Percentiles rank a stretch among this genome's conserved stretches.
Conservation (phyloP, 1,140 invertebrate species). For the Holotrichia oblita region DNA sequence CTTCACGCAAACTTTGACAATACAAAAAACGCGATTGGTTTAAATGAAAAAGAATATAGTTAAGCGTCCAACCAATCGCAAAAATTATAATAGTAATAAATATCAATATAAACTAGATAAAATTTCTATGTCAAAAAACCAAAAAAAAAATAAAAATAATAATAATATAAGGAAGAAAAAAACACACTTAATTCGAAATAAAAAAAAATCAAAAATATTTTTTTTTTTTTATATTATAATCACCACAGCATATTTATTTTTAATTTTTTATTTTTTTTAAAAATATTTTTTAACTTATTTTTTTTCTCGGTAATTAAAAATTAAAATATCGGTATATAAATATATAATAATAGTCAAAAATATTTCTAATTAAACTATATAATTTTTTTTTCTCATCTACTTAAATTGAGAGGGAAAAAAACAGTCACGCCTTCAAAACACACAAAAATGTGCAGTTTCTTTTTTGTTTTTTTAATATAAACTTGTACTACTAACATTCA, state of each 20-base stretch:
- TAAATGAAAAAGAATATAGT: conserved; percentile 61
- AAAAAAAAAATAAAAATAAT: too few relatives aligned
- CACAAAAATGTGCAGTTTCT: conserved; percentile 56
- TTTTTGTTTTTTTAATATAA: conserved; percentile 44
- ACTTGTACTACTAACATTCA: conserved; percentile 62
- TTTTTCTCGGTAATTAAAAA: conserved; percentile 41
- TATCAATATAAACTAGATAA: conserved; percentile 11
- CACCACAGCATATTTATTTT: background rate
- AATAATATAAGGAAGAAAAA: conserved; percentile 8
- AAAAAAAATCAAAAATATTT: conserved; percentile 53
- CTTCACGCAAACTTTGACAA: conserved; percentile 32
- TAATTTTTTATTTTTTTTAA: background rate
- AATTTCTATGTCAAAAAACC: conserved; percentile 53
- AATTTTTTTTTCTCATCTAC: background rate
- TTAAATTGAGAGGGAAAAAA: conserved; percentile 44
- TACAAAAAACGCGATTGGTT: conserved; percentile 39
- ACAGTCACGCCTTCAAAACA: conserved; percentile 60
- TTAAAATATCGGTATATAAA: conserved; percentile 58
- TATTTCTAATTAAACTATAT: conserved; percentile 57
- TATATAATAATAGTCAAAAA: conserved; percentile 55
- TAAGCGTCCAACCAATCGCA: conserved; percentile 60
- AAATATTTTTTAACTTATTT: conserved; percentile 4
- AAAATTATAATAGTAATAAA: conserved; percentile 50
- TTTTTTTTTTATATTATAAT: conserved; percentile 48
- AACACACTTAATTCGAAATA: conserved; percentile 45